Evolutionary conservation across 2,797 vertebrate genomes (phyloP).

Genomic region (Geotria australis): DNA sequence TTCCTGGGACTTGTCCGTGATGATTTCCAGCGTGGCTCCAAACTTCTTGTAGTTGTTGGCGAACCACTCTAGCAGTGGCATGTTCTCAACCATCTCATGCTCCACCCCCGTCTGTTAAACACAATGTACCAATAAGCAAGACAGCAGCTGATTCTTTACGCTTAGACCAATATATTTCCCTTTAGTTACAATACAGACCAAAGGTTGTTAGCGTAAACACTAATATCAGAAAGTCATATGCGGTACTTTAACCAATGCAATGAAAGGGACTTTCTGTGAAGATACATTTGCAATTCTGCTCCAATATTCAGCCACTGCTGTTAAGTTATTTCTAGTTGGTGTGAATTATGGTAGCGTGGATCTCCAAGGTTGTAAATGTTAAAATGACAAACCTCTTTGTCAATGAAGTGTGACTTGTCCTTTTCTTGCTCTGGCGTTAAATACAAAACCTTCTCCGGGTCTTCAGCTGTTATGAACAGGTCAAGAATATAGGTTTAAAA

Average conservation of each 20-base stretch:
- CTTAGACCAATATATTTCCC: no score
- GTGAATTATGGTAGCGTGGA: no score
- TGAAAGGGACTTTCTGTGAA: background rate
- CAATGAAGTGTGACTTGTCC: slow-evolving; percentile 98
- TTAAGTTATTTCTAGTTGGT: no score
- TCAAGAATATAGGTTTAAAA: no score
- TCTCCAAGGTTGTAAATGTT: no score
- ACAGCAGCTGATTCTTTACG: no score
- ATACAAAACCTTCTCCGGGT: slow-evolving; percentile 70
- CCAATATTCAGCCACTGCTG: no score
- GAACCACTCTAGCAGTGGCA: slow-evolving; percentile 96
- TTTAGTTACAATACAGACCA: no score
- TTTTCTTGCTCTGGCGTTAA: slow-evolving; percentile 95
- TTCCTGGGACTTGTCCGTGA: slow-evolving; percentile 98
- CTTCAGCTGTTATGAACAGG: background rate
- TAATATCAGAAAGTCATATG: no score
- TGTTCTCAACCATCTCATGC: slow-evolving; percentile 88
- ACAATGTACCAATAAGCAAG: no score
- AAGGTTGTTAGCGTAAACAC: no score
- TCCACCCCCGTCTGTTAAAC: slow-evolving; percentile 59
- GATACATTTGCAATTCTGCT: slow-evolving; percentile 2
- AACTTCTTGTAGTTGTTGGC: slow-evolving; percentile 99
- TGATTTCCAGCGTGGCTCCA: slow-evolving; percentile 93
- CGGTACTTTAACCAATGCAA: no score
- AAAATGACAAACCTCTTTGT: slow-evolving; percentile 46